These are phyloP conservation scores for Leptinotarsa texana DNA, from an alignment of 1,140 invertebrate genomes.

Conservation along the genomic window DNA sequence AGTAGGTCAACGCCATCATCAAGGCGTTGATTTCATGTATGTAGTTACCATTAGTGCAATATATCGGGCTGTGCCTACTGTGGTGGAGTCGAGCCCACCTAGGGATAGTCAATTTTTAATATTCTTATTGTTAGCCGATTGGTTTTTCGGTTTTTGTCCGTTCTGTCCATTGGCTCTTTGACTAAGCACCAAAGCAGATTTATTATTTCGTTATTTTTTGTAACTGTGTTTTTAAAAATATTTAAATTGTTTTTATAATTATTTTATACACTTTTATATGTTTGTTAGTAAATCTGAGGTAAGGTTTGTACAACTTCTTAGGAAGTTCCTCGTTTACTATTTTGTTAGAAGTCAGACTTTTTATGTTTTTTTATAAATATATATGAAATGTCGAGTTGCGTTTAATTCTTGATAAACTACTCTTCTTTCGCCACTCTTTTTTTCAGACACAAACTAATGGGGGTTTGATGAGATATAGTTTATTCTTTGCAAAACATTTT, in stretches of 20 bases:
- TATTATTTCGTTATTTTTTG: slow-evolving; percentile 49
- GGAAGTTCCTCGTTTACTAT: slow-evolving; percentile 52
- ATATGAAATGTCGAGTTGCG: slow-evolving; percentile 54
- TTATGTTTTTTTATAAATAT: slow-evolving; percentile 56
- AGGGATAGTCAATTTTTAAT: slow-evolving; percentile 55
- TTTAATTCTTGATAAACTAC: slow-evolving; percentile 53
- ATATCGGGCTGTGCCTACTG: slow-evolving; percentile 49
- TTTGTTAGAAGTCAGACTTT: slow-evolving; percentile 55
- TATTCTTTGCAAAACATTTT: too few species aligned
- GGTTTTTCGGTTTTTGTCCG: slow-evolving; percentile 49
- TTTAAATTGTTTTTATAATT: slow-evolving; percentile 55
- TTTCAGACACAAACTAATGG: neutral
- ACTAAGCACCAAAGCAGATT: slow-evolving; percentile 55
- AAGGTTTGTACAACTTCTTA: slow-evolving; percentile 50
- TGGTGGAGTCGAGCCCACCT: slow-evolving; percentile 44
- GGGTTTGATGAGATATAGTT: too few species aligned
- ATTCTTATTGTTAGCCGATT: slow-evolving; percentile 51
- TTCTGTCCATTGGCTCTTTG: slow-evolving; percentile 50
- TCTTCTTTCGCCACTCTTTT: slow-evolving; percentile 45
- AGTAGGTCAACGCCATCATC: slow-evolving; percentile 12
- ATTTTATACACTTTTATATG: slow-evolving; percentile 56
- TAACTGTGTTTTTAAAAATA: slow-evolving; percentile 51
- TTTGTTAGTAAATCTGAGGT: slow-evolving; percentile 53
- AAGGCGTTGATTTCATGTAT: slow-evolving; percentile 31
- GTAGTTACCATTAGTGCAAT: slow-evolving; percentile 57